A percentile compares a stretch with the other conserved stretches of the same genome.
phyloP scores from a whole-genome alignment of 2,113 vertebrate genomes.

The Halichoerus grypus region DNA sequence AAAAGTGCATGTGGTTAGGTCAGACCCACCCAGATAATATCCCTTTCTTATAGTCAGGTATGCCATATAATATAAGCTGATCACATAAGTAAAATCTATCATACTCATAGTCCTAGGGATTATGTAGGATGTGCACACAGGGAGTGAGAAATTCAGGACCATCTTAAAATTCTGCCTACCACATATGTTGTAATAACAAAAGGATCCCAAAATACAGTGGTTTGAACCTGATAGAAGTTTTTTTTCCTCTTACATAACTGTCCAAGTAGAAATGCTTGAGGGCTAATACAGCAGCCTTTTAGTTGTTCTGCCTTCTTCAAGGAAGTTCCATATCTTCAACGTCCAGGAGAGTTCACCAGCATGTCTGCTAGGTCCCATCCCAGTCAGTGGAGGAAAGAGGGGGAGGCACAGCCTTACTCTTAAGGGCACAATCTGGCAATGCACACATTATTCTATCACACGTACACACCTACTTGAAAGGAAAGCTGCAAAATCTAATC shows the following conservation, averaged over 20 bases:
- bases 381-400: not conserved
- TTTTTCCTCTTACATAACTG: not conserved
- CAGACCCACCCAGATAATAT: not conserved
- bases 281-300: not conserved
- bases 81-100: not conserved
- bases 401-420: not conserved
- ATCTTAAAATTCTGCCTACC: constrained; percentile 19
- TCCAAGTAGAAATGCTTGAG: not conserved
- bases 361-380: not conserved
- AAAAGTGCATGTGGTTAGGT: not conserved
- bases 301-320: constrained; percentile 5
- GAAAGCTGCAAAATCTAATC: constrained; percentile 14
- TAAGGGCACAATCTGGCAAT: not conserved
- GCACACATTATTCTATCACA: not conserved
- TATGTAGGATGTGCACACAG: not conserved
- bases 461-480: not conserved
- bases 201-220: not conserved
- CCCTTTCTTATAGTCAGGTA: not conserved
- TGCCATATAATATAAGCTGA: not conserved
- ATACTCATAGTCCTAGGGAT: not conserved
- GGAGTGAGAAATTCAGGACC: not conserved
- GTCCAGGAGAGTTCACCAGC: not conserved
- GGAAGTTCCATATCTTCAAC: not conserved
- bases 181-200: not conserved
- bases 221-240: not conserved